phyloP scores from a whole-genome alignment of 2,113 vertebrate species.

The Dissostichus mawsoni region DNA sequence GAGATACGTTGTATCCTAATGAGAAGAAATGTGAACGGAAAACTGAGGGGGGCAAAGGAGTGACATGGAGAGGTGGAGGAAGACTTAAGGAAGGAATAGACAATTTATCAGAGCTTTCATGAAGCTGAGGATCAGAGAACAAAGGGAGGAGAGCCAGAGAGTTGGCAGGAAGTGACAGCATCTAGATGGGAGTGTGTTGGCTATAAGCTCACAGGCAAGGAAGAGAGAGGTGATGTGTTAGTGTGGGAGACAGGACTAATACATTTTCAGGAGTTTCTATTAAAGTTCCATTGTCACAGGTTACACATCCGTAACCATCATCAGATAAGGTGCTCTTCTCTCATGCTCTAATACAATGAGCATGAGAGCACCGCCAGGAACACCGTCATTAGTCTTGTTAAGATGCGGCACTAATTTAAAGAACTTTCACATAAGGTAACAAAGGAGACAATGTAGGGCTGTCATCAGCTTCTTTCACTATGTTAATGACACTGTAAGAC shows the following conservation, averaged over 20 bases:
- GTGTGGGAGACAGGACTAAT: neutral
- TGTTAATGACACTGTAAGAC: neutral
- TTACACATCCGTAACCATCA: neutral
- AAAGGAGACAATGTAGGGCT: neutral
- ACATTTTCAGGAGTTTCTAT: slow-evolving; percentile 28
- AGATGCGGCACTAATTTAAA: neutral
- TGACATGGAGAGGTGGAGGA: slow-evolving; percentile 13
- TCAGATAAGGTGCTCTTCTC: slow-evolving; percentile 3
- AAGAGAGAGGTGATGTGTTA: neutral
- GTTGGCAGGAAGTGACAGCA: slow-evolving; percentile 31
- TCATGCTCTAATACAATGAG: slow-evolving; percentile 4
- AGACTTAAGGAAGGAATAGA: slow-evolving; percentile 32
- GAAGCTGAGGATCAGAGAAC: slow-evolving; percentile 18
- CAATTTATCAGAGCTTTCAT: neutral
- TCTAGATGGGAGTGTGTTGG: slow-evolving; percentile 4
- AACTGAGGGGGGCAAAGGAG: slow-evolving; percentile 12
- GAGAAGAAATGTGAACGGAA: slow-evolving; percentile 35
- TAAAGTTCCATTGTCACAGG: slow-evolving; percentile 14
- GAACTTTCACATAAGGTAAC: neutral
- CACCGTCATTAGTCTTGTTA: slow-evolving; percentile 5
- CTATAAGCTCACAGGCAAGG: neutral
- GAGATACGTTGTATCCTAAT: slow-evolving; percentile 48
- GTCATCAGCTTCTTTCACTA: neutral
- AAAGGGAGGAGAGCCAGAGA: slow-evolving; percentile 2
- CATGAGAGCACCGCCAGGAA: neutral